Base-by-base conservation (phyloP, 2,113 vertebrate genomes). In the Neofelis nebulosa region DNA sequence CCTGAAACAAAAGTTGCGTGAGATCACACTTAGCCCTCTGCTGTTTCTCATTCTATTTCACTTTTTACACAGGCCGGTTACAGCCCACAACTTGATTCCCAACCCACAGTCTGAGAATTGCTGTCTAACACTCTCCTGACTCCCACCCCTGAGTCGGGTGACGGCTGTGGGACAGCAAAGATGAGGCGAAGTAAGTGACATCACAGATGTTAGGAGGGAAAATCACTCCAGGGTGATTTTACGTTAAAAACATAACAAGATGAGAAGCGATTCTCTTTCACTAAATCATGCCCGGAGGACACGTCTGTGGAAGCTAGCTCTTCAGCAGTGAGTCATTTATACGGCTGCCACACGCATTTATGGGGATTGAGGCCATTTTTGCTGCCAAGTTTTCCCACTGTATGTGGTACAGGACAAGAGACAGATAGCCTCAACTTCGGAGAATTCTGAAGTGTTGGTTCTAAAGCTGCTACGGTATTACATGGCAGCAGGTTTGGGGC, bases 331-430 rank as follows among this genome's bases (percentile, higher is more conserved):
- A 97, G 92, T 93, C 95, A 78, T 68, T 65, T 52, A 89, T 38
- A 89, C 0, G 11, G 68, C 94, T 92, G 90, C 48, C 94, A 79
- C 38, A 29, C 6, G 52, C 61, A 48, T 55, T 89, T 63, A 83
- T 57, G 52, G 52, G 65, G 61, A 87, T 8, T 25, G 66, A 81
- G 92, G 57, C 65, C n/a, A 38, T 69, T 63, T 71, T 31, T 8
- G 19, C 82, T 85, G 92, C 95, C 95, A 95, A 48, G n/a, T 68
- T 93, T 89, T 73, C 52, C 55, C 38, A 61, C 73, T 18, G 57
- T 66, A 11, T 71, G 63, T 71, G 63, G 25, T 11, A 36, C 29
- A 74, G 95, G 74, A 83, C 66, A 90, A 78, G 84, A 73, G 65
- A 15, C 69, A 91, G 87, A 78, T 16, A 31, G 29, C 55, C 52